These are phyloP conservation scores for Zaprionus ghesquierei DNA, from an alignment of 1,140 invertebrate species.

Conservation along the genomic window DNA sequence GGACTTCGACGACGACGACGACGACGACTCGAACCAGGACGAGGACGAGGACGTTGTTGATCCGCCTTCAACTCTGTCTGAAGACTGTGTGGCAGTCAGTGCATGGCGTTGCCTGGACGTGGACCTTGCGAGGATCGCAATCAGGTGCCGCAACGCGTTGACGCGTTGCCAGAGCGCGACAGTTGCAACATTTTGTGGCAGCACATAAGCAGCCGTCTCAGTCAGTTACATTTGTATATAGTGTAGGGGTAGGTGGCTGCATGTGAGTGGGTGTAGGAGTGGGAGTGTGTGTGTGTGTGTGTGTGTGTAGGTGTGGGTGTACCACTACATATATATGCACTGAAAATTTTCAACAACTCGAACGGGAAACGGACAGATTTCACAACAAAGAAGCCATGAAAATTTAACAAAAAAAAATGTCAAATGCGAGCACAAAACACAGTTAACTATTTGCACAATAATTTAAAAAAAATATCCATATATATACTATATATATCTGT, in stretches of 20 bases:
- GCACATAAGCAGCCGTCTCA: slow-evolving; percentile 65
- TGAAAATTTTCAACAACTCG: slow-evolving; percentile 67
- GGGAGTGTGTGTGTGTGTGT: not conserved
- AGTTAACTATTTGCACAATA: slow-evolving; percentile 4
- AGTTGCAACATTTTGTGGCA: slow-evolving; percentile 32
- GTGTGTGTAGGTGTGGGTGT: not conserved
- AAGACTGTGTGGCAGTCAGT: slow-evolving; percentile 72
- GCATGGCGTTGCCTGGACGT: slow-evolving; percentile 16
- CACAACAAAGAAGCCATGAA: not conserved
- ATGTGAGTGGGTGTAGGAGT: not conserved
- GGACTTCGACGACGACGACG: slow-evolving; percentile 32
- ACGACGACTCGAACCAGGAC: slow-evolving; percentile 39
- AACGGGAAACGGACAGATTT: slow-evolving; percentile 36
- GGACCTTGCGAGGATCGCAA: slow-evolving; percentile 57
- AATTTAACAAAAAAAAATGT: not conserved
- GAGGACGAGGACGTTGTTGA: slow-evolving; percentile 52
- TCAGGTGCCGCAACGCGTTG: slow-evolving; percentile 24
- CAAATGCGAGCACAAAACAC: not conserved
- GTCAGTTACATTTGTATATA: slow-evolving; percentile 17
- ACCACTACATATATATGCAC: slow-evolving; percentile 56
- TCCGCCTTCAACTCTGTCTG: slow-evolving; percentile 80
- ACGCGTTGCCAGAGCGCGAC: slow-evolving; percentile 44
- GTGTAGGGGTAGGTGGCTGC: not conserved
- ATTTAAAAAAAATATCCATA: slow-evolving; percentile 22
- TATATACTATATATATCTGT: slow-evolving; percentile 8